phyloP scores from a whole-genome alignment of 2,797 vertebrate genomes.

The Lemur catta region DNA sequence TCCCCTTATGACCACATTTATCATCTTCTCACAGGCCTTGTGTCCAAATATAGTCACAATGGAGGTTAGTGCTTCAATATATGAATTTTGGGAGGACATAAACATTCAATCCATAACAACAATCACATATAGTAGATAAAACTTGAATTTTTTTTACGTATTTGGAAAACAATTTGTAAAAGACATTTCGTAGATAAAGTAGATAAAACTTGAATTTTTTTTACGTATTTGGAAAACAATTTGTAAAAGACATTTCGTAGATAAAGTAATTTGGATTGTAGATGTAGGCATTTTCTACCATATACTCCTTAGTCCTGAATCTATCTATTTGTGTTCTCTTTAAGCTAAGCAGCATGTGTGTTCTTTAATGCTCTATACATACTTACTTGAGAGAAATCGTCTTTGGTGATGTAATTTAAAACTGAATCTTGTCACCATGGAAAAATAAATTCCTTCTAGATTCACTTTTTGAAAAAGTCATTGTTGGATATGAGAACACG shows the following conservation, averaged over 20 bases:
- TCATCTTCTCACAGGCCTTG: background rate
- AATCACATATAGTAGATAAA: background rate
- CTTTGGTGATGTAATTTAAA: slow-evolving; percentile 8
- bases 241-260: background rate
- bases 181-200: background rate
- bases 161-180: background rate
- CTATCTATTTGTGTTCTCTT: background rate
- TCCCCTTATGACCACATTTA: background rate
- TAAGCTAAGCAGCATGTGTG: background rate
- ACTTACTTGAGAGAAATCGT: slow-evolving; percentile 13
- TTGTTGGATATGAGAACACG: background rate
- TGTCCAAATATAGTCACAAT: background rate
- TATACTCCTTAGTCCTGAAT: background rate
- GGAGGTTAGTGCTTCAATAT: background rate
- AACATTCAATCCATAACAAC: background rate
- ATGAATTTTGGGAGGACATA: background rate
- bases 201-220: background rate
- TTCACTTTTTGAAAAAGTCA: slow-evolving; percentile 37
- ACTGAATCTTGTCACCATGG: slow-evolving; percentile 17
- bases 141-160: background rate
- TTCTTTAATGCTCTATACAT: background rate
- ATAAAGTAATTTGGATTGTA: too few relatives aligned
- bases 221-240: background rate
- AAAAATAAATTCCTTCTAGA: slow-evolving; percentile 45
- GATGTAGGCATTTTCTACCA: background rate